Conservation (phyloP, 2,888 invertebrate genomes). For the Caenorhabditis angaria region DNA sequence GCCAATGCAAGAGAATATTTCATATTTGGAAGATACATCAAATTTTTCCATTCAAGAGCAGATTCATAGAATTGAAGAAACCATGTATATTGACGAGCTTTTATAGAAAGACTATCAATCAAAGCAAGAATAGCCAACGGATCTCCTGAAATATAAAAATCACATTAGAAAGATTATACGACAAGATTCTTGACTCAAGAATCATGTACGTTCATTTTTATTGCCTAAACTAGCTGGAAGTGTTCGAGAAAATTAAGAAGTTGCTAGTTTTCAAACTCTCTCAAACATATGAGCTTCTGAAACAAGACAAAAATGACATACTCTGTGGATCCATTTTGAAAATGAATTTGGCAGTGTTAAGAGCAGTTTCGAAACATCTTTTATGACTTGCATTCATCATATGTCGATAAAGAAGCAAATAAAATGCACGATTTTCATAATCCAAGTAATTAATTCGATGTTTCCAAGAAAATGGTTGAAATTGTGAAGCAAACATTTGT, state of each 20-base stretch:
- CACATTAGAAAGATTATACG: too few species aligned
- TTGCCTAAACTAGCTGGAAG: too few species aligned
- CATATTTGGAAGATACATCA: conserved; percentile 87
- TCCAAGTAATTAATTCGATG: conserved; percentile 80
- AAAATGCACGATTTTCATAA: conserved; percentile 85
- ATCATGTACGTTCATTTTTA: too few species aligned
- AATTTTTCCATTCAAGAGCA: conserved; percentile 77
- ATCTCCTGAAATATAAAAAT: conserved; percentile 74
- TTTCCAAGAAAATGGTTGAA: conserved; percentile 77
- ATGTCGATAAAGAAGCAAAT: conserved; percentile 84
- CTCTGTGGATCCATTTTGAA: conserved; percentile 81
- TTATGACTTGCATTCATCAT: conserved; percentile 79
- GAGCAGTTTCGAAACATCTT: conserved; percentile 78
- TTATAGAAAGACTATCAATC: conserved; percentile 85
- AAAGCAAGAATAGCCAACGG: conserved; percentile 82
- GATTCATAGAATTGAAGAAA: conserved; percentile 76
- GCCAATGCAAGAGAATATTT: conserved; percentile 84
- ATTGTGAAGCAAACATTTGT: background rate
- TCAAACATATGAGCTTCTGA: too few species aligned
- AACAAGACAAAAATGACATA: conserved; percentile 11
- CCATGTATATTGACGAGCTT: conserved; percentile 81
- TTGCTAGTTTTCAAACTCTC: too few species aligned
- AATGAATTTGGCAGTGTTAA: conserved; percentile 86
- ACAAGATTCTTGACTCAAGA: too few species aligned
- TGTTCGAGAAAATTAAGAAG: too few species aligned